Evolutionary conservation across 92 coral and sea anemone genomes (phyloP).

Genomic region (Siderastrea siderea): DNA sequence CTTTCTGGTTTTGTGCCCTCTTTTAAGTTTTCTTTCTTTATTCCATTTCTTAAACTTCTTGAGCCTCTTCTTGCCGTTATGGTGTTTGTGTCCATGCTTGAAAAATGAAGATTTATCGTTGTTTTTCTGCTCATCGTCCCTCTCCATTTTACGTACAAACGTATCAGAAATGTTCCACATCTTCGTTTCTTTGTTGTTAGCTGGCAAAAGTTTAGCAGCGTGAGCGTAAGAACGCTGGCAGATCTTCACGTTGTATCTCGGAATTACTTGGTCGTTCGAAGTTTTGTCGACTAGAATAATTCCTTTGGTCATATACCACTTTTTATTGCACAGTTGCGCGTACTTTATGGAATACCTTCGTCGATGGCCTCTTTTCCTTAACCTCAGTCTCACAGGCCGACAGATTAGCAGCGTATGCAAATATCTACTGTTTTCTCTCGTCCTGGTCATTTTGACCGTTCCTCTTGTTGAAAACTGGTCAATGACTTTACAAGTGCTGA

Average conservation of each 20-base stretch:
- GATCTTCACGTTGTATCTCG: conserved; percentile 59
- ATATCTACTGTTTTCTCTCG: conserved; percentile 21
- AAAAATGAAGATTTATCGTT: background rate
- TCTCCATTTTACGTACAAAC: conserved; percentile 14
- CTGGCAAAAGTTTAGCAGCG: conserved; percentile 22
- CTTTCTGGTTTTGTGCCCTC: background rate
- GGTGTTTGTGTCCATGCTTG: conserved; percentile 18
- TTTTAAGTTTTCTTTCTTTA: background rate
- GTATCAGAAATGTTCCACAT: conserved; percentile 28
- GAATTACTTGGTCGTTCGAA: conserved; percentile 1
- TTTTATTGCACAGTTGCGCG: conserved; percentile 82
- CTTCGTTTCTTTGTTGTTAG: conserved; percentile 17
- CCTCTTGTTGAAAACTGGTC: conserved; percentile 81
- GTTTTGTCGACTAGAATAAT: conserved; percentile 55
- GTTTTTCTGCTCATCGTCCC: background rate
- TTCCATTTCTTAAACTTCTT: conserved; percentile 28
- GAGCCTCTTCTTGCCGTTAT: background rate
- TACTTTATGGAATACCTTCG: conserved; percentile 21
- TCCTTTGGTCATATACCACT: conserved; percentile 77
- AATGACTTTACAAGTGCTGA: conserved; percentile 78
- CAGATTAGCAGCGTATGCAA: conserved; percentile 84
- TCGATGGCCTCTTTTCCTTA: conserved; percentile 36
- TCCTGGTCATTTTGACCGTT: conserved; percentile 74
- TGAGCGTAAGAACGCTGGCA: conserved; percentile 73
- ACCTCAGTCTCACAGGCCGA: conserved; percentile 72